phyloP scores from a whole-genome alignment of 1,140 invertebrate genomes.

The Panulirus ornatus region DNA sequence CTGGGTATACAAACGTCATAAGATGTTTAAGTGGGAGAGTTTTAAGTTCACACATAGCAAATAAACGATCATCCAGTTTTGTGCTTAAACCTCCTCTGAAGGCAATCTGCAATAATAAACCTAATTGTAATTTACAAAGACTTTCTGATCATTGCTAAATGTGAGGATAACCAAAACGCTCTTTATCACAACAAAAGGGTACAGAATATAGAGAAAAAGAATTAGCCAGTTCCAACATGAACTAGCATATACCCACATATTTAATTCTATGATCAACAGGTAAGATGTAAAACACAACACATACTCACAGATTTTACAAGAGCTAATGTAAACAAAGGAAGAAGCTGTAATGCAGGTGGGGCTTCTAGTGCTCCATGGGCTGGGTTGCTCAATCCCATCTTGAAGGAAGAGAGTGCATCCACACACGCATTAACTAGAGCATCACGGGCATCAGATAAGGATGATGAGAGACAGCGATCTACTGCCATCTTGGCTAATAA shows the following conservation, averaged over 20 bases:
- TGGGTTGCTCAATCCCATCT: conserved; percentile 83
- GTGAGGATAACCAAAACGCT: too few species aligned
- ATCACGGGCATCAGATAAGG: conserved; percentile 94
- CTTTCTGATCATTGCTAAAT: background rate
- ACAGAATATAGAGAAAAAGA: background rate
- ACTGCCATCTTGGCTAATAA: conserved; percentile 98
- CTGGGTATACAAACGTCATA: conserved; percentile 89
- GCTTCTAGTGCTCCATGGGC: conserved; percentile 84
- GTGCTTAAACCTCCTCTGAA: conserved; percentile 93
- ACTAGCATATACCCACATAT: too few species aligned
- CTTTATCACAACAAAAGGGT: too few species aligned
- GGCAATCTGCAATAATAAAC: conserved; percentile 83
- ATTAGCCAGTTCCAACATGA: too few species aligned
- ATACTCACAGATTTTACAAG: conserved; percentile 91
- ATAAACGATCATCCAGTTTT: conserved; percentile 94
- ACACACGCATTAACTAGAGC: conserved; percentile 96
- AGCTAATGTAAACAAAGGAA: conserved; percentile 94
- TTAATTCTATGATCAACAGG: too few species aligned
- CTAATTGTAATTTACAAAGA: conserved; percentile 22
- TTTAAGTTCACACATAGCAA: conserved; percentile 96
- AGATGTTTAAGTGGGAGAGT: conserved; percentile 89
- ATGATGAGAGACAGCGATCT: conserved; percentile 91
- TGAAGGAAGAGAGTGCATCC: conserved; percentile 92
- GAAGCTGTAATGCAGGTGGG: conserved; percentile 86
- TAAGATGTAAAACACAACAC: too few species aligned